Percentiles rank a stretch among this genome's conserved stretches.
These are phyloP conservation scores for Pao palembangensis DNA, from an alignment of 2,113 vertebrate species.

Conservation along the genomic window DNA sequence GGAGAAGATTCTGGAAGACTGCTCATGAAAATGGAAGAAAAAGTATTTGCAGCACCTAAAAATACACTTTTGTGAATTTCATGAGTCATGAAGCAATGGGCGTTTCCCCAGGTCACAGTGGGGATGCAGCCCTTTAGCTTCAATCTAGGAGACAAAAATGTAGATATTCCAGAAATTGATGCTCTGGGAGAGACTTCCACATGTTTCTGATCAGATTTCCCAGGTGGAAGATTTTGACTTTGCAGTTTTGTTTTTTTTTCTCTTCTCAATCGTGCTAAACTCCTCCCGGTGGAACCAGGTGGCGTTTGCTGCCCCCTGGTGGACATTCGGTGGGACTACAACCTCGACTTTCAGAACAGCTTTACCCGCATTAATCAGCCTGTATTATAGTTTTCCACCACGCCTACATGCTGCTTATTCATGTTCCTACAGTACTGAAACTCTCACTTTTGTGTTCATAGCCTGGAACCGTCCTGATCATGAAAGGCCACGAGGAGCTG, in stretches of 20 bases:
- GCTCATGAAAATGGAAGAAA: background rate
- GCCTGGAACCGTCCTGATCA: constrained; percentile 72
- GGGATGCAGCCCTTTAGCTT: too few relatives aligned
- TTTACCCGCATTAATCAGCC: background rate
- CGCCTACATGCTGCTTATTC: background rate
- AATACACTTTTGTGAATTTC: background rate
- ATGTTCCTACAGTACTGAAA: background rate
- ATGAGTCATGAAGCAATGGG: background rate
- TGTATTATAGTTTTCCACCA: background rate
- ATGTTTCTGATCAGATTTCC: background rate
- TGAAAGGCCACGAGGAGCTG: constrained; percentile 78
- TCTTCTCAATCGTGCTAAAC: constrained; percentile 4
- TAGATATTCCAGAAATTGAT: too few relatives aligned
- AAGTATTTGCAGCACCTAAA: background rate
- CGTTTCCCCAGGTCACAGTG: too few relatives aligned
- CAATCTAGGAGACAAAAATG: too few relatives aligned
- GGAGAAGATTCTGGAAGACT: background rate
- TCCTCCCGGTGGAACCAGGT: background rate
- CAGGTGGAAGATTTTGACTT: background rate
- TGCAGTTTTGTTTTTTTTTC: background rate
- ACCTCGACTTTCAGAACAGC: constrained; percentile 28
- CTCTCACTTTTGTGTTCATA: constrained; percentile 37
- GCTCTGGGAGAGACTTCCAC: too few relatives aligned
- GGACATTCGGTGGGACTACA: constrained; percentile 33
- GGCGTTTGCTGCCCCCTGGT: constrained; percentile 52